phyloP scores from a whole-genome alignment of 2,888 invertebrate species.

The Tipula helvola region DNA sequence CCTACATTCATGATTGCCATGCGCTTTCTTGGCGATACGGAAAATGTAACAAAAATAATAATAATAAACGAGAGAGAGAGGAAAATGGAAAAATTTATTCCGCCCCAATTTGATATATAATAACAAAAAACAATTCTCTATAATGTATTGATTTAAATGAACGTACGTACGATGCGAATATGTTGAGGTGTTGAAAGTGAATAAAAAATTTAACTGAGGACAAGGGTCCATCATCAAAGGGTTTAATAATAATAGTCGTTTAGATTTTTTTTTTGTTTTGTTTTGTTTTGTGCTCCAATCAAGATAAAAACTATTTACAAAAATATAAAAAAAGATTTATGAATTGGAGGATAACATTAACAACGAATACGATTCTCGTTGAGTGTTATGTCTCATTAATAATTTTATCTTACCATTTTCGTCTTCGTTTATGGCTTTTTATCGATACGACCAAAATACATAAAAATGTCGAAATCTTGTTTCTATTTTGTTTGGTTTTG shows the following conservation, averaged over 20 bases:
- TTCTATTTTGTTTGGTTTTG: not conserved
- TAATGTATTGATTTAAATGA: not conserved
- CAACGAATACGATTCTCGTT: not conserved
- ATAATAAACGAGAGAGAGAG: not conserved
- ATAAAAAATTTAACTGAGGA: not conserved
- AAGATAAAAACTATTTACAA: not conserved
- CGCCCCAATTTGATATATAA: not conserved
- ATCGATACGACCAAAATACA: not conserved
- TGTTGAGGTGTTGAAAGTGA: not conserved
- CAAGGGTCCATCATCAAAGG: not conserved
- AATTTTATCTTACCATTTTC: not conserved
- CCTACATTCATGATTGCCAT: not conserved
- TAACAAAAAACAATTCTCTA: not conserved
- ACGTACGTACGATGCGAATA: not conserved
- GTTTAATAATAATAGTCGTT: not conserved
- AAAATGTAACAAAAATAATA: not conserved
- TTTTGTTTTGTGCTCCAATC: not conserved
- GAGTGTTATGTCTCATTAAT: constrained; percentile 4
- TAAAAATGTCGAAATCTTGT: not conserved
- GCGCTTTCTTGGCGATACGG: not conserved
- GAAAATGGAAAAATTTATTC: not conserved
- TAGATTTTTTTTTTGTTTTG: not conserved
- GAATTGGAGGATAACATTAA: constrained; percentile 4
- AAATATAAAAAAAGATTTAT: not conserved
- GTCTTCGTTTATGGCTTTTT: not conserved